These are phyloP conservation scores for Harpagifer antarcticus DNA, from an alignment of 2,797 vertebrate species.

Conservation along the genomic window DNA sequence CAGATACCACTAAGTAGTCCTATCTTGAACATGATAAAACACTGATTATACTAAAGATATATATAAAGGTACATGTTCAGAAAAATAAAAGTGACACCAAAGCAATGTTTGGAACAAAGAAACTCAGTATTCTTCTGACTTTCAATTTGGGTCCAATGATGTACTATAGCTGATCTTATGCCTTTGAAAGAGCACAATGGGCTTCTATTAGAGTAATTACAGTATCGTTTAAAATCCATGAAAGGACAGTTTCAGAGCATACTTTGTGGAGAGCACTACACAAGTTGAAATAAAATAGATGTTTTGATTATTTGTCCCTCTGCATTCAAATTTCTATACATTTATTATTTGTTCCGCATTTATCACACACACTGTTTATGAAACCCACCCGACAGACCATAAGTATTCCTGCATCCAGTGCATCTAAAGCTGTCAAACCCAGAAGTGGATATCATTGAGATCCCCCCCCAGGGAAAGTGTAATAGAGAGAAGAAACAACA, in stretches of 20 bases:
- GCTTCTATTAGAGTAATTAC: constrained; percentile 31
- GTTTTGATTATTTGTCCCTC: constrained; percentile 26
- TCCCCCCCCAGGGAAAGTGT: constrained; percentile 45
- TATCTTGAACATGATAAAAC: constrained; percentile 55
- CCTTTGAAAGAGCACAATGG: constrained; percentile 45
- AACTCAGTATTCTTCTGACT: constrained; percentile 15
- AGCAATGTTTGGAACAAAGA: constrained; percentile 45
- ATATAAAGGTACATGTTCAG: constrained; percentile 36
- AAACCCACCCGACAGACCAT: constrained; percentile 45
- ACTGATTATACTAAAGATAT: constrained; percentile 55
- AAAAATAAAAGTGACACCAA: not conserved
- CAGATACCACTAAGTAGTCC: constrained; percentile 59
- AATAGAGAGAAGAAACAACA: constrained; percentile 55
- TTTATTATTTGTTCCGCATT: constrained; percentile 39
- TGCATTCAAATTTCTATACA: constrained; percentile 35
- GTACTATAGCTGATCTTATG: constrained; percentile 26
- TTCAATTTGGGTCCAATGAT: constrained; percentile 12
- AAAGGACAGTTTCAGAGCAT: constrained; percentile 16
- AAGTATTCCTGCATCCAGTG: constrained; percentile 46
- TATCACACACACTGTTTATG: constrained; percentile 16
- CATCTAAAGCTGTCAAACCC: constrained; percentile 57
- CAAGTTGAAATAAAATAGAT: constrained; percentile 20
- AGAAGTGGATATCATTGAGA: constrained; percentile 53
- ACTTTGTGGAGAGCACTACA: constrained; percentile 16
- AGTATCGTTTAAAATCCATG: constrained; percentile 41